phyloP scores from a whole-genome alignment of 2,797 vertebrate species.

The Ctenopoma kingsleyae region DNA sequence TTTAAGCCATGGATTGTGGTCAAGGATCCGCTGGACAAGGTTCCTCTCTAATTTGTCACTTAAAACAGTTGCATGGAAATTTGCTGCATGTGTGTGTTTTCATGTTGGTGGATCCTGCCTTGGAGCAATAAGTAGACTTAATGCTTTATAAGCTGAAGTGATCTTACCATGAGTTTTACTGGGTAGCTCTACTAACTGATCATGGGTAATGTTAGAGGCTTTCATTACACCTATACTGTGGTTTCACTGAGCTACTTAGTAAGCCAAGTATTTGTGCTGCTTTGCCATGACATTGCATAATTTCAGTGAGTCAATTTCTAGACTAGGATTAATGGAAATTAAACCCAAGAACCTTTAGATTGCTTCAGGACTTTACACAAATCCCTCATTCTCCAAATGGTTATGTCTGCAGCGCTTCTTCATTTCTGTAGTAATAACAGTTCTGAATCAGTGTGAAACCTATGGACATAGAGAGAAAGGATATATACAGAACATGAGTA shows the following conservation, averaged over 20 bases:
- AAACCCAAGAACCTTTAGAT: no score
- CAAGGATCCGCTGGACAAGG: slow-evolving; percentile 13
- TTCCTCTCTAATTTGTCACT: slow-evolving; percentile 7
- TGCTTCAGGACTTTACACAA: no score
- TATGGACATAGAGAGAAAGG: no score
- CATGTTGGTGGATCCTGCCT: neutral
- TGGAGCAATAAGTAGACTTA: neutral
- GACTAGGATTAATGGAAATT: neutral
- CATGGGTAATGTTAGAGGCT: neutral
- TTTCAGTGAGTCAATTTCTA: slow-evolving; percentile 6
- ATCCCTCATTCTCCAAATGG: no score
- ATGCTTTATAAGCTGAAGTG: neutral
- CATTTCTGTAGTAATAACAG: no score
- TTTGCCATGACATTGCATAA: slow-evolving; percentile 23
- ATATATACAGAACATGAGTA: no score
- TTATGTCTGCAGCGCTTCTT: no score
- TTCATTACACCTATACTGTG: neutral
- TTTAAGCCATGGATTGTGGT: slow-evolving; percentile 20
- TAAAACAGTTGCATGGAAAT: neutral
- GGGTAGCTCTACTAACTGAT: neutral
- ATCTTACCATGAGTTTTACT: neutral
- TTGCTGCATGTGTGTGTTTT: slow-evolving; percentile 1
- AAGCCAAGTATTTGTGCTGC: neutral
- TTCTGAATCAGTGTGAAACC: no score
- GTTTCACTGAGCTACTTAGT: neutral